phyloP scores from a whole-genome alignment of 1,140 invertebrate genomes.

The Drosophila kikkawai region DNA sequence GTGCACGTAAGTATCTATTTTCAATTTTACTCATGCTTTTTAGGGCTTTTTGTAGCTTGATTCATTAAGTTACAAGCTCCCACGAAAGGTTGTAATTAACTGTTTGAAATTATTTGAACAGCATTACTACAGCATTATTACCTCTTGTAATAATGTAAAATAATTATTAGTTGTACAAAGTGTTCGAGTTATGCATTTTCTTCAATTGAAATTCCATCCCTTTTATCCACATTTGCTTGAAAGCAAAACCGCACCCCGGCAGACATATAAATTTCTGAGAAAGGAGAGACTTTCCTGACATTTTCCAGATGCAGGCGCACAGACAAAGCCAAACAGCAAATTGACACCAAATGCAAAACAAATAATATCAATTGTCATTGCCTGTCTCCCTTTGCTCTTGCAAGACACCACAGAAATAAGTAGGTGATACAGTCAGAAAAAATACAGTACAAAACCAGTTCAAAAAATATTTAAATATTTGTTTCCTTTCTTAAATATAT shows the following conservation, averaged over 20 bases:
- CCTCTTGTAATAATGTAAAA: not conserved
- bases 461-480: too few species aligned
- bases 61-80: not conserved
- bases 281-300: not conserved
- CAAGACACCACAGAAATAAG: conserved; percentile 2
- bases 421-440: not conserved
- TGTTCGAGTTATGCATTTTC: not conserved
- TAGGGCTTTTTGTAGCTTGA: not conserved
- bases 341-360: conserved; percentile 66
- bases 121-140: too few species aligned
- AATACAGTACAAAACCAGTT: not conserved
- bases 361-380: conserved; percentile 80
- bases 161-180: not conserved
- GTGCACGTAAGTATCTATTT: conserved; percentile 87
- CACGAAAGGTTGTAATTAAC: not conserved
- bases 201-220: not conserved
- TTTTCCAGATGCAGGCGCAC: conserved; percentile 26
- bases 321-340: conserved; percentile 46
- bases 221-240: not conserved
- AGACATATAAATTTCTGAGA: conserved; percentile 1
- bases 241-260: not conserved
- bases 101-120: not conserved
- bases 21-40: not conserved
- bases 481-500: too few species aligned
- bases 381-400: conserved; percentile 20